Percentiles rank a stretch among this genome's conserved stretches.
Evolutionary conservation across 2,797 vertebrate species (phyloP).

Genomic region (Sebastes steindachneri): DNA sequence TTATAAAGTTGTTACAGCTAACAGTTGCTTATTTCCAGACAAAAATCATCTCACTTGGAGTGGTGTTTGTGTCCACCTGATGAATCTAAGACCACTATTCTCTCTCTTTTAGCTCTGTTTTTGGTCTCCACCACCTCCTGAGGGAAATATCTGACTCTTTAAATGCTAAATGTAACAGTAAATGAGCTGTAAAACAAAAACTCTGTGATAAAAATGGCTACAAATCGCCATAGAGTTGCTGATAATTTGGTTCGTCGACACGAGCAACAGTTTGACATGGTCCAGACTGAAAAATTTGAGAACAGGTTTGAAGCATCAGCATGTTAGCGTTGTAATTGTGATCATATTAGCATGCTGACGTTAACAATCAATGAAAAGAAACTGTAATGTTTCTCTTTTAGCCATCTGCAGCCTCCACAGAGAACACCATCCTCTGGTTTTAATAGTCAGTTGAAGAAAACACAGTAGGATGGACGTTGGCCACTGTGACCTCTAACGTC

Average conservation of each 20-base stretch:
- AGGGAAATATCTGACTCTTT: background rate
- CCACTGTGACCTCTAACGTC: slow-evolving; percentile 4
- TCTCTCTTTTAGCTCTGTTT: background rate
- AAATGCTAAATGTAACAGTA: background rate
- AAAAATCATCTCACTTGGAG: too few relatives aligned
- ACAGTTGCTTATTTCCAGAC: too few relatives aligned
- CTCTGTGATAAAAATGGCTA: too few relatives aligned
- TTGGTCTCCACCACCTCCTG: background rate
- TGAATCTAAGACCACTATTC: too few relatives aligned
- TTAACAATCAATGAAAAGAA: background rate
- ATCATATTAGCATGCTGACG: background rate
- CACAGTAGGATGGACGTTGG: background rate
- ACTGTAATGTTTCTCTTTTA: background rate
- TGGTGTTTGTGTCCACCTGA: too few relatives aligned
- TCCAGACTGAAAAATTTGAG: too few relatives aligned
- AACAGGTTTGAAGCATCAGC: background rate
- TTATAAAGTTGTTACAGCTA: background rate
- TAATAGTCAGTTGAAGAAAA: background rate
- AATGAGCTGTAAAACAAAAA: background rate
- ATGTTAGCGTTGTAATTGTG: background rate
- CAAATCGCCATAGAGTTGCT: too few relatives aligned
- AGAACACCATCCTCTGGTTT: background rate
- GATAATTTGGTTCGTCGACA: too few relatives aligned
- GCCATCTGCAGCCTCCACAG: too few relatives aligned
- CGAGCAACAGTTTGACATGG: too few relatives aligned